Base-by-base conservation (phyloP, 2,888 invertebrate genomes). In the Leucophenga maculata region DNA sequence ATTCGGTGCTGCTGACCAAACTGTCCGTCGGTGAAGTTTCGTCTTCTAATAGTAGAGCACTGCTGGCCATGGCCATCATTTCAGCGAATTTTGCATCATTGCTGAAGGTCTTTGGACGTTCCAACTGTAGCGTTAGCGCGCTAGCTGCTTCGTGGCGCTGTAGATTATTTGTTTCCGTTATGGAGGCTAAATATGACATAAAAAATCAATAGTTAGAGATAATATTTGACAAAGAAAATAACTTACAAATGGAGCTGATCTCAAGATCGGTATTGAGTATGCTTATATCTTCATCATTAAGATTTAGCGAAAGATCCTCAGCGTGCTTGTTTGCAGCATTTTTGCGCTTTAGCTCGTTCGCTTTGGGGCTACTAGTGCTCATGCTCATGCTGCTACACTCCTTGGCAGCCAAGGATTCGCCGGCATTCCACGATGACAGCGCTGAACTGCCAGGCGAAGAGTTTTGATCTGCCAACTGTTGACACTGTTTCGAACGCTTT, bases 21-120 rank as follows among this genome's bases (percentile, higher is more conserved):
- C 94, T 94, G 78, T 94, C 95, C 0, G 94, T 94, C 14, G 95
- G 95, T 0, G 95, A 95, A 0, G 94, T 94, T 85, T 95, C 95
- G 79, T 95, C 95, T 74, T 95, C 95, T 39, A 95, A 89, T 44
- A 95, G 88, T 70, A 92, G 92, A 0, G 92, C 92, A 54, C 93
- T 93, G 18, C 67, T 83, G 73, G 93, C 93, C 62, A 93, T 92
- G 2, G 93, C 93, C 83, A 94, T 90, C 83, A 94, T 90, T 70
- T 91, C 90, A 0, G 94, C 94, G 78, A 95, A 95, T 79, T 94
- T 93, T 1, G 84, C 80, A 70, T 88, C 88, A 67, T 85, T 84
- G 70, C 84, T 83, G 0, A 88, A 77, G 13, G 83, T 81, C 20
- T 80, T 80, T 1, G 88, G 88, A 69, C 86, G 84, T 55, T 86